Evolutionary conservation across 2,888 invertebrate species (phyloP).

Genomic region (Bursaphelenchus okinawaensis): DNA sequence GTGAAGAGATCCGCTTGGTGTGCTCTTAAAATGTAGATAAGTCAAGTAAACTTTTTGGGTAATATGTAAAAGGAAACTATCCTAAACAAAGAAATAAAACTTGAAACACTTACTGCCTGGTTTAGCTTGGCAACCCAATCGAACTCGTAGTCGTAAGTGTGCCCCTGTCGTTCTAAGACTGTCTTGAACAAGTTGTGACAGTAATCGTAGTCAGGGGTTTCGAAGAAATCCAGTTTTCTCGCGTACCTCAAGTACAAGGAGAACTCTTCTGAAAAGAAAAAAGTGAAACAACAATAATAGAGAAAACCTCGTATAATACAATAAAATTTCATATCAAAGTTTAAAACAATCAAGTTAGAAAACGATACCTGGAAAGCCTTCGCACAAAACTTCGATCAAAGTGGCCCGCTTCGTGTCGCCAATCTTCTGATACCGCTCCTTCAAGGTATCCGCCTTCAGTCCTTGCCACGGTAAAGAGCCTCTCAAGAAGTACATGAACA

Average conservation of each 20-base stretch:
- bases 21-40: constrained; percentile 42
- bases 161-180: constrained; percentile 52
- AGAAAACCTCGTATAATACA: neutral
- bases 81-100: neutral
- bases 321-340: neutral
- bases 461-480: constrained; percentile 99
- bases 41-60: too few relatives aligned
- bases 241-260: constrained; percentile 96
- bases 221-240: constrained; percentile 92
- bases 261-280: constrained; percentile 78
- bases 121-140: constrained; percentile 58
- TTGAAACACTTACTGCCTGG: constrained; percentile 37
- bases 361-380: constrained; percentile 66
- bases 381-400: constrained; percentile 82
- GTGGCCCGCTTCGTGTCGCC: constrained; percentile 99
- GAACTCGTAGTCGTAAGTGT: constrained; percentile 57
- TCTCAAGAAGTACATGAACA: constrained; percentile 99
- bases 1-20: constrained; percentile 55
- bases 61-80: neutral
- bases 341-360: constrained; percentile 11
- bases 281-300: neutral
- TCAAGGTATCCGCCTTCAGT: constrained; percentile 96
- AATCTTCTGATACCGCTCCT: constrained; percentile 99
- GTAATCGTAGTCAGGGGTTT: constrained; percentile 98
- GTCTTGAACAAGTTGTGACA: constrained; percentile 57